Evolutionary conservation across 2,113 vertebrate genomes (phyloP).

Genomic region (Corvus cornix): DNA sequence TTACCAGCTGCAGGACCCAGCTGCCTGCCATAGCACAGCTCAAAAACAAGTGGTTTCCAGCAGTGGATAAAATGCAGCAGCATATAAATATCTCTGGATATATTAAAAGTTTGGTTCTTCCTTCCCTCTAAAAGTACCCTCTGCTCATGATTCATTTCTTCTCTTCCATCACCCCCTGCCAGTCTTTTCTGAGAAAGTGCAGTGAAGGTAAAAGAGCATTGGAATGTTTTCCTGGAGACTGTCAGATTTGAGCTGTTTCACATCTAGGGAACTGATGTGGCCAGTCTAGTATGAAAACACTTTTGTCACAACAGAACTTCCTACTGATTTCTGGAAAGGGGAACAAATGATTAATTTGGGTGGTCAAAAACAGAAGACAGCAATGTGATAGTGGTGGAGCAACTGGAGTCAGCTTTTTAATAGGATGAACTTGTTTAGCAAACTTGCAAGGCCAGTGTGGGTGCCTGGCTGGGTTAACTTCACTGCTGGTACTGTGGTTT

Average conservation of each 20-base stretch:
- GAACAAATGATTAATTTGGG: not conserved
- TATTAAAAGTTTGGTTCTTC: not conserved
- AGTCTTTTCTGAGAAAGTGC: not conserved
- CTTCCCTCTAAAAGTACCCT: not conserved
- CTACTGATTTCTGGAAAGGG: not conserved
- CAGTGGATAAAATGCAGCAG: not conserved
- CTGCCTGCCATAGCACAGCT: not conserved
- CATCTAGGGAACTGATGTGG: not conserved
- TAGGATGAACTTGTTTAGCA: not conserved
- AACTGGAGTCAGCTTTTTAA: not conserved
- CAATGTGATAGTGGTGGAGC: not conserved
- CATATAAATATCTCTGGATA: not conserved
- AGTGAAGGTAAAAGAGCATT: not conserved
- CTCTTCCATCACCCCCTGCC: not conserved
- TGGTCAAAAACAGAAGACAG: not conserved
- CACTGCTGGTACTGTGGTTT: not conserved
- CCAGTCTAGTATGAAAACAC: not conserved
- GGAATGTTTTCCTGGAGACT: not conserved
- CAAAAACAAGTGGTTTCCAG: not conserved
- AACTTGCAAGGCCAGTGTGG: not conserved
- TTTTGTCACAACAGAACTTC: not conserved
- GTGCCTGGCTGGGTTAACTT: not conserved
- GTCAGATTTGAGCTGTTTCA: not conserved
- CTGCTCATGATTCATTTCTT: not conserved
- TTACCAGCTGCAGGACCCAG: not conserved